Conservation (phyloP, 2,113 vertebrate genomes). For the Trachemys scripta region DNA sequence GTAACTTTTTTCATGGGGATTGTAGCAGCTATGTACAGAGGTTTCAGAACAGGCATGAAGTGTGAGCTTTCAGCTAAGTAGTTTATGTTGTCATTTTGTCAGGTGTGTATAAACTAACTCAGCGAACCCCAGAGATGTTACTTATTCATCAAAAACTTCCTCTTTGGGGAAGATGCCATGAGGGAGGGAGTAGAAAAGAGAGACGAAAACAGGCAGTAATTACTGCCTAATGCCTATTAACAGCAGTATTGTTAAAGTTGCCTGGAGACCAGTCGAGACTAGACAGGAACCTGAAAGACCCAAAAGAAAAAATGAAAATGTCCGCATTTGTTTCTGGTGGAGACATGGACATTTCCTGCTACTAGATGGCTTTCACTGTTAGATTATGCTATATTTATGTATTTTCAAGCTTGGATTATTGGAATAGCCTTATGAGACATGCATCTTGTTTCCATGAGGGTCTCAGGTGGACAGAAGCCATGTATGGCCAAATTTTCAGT, state of each 20-base stretch:
- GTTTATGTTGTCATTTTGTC: conserved; percentile 57
- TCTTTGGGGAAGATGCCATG: conserved; percentile 71
- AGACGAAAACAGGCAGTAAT: conserved; percentile 66
- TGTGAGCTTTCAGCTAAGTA: conserved; percentile 36
- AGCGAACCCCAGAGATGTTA: conserved; percentile 41
- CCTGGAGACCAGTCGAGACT: conserved; percentile 74
- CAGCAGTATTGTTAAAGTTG: conserved; percentile 73
- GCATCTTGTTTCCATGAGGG: neutral
- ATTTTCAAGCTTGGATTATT: neutral
- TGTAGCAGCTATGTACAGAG: conserved; percentile 21
- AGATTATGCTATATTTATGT: neutral
- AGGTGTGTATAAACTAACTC: conserved; percentile 46
- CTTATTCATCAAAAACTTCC: conserved; percentile 68
- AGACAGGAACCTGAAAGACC: conserved; percentile 63
- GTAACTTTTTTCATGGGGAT: conserved; percentile 22
- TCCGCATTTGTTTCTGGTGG: conserved; percentile 57
- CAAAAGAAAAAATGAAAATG: conserved; percentile 58
- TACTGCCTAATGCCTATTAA: conserved; percentile 53
- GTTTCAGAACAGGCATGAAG: conserved; percentile 46
- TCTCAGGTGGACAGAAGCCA: neutral
- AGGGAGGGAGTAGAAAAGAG: conserved; percentile 57
- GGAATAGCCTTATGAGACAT: neutral
- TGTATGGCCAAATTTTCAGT: neutral
- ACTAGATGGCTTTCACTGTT: conserved; percentile 3
- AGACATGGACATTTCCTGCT: conserved; percentile 50